Base-by-base conservation (phyloP, 2,113 vertebrate species). In the Burhinus oedicnemus region DNA sequence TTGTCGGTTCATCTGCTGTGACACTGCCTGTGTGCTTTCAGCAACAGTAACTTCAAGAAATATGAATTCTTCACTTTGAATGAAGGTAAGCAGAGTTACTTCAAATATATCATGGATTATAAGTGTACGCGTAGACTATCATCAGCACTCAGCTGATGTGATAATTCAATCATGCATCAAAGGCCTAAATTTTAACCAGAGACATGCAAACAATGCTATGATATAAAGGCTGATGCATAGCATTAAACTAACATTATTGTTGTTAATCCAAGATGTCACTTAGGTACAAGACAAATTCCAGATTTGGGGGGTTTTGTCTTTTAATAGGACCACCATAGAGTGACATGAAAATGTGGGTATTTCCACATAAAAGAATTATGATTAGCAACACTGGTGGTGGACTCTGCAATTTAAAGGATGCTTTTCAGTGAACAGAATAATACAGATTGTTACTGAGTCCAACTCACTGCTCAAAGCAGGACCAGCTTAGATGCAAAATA, bases 121-220 rank as follows among this genome's bases (percentile, higher is more conserved):
- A 68, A 68, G 5, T 14, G 30, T 3, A 25, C 36, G 20, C 0
- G 0, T 5, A 55, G 60, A 62, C 19, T 30, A 23, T 6, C 26
- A 49, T 18, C 69, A 88, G 69, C 69, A 69, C 20, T 64, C 20
- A 20, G 27, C 11, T 68, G 42, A 92, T 21, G 4, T 20, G 32
- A 32, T 40, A 44, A 92, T 27, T 51, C 3, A 0, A 66, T 26
- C 29, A 12, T 27, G 45, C n/a, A 74, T 38, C 54, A 61, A 65
- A 49, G 52, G 52, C 40, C 51, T 58, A 42, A 15, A 64, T 65
- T 79, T 83, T 55, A 78, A 68, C 44, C 15, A 82, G 19, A 78
- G 26, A 57, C 16, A 38, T 26, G 51, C 6, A 27, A 90, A 68
- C 34, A 5, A 2, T 1, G 1, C 42, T 36, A 23, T 12, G 26